phyloP scores from a whole-genome alignment of 2,797 vertebrate species.

The Hafferia zeledoni region DNA sequence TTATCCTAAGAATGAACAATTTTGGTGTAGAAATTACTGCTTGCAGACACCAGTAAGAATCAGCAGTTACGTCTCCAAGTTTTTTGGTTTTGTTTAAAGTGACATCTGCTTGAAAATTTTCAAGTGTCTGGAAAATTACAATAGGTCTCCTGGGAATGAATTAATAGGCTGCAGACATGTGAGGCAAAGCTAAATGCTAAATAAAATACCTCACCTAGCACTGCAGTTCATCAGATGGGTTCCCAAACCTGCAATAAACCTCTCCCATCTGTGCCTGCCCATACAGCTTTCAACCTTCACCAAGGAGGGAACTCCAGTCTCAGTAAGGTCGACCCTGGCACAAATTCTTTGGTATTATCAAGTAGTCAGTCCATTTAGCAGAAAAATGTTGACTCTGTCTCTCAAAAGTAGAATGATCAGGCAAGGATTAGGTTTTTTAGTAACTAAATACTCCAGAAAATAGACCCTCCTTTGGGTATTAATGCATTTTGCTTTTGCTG shows the following conservation, averaged over 20 bases:
- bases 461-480: not conserved
- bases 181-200: constrained; percentile 35
- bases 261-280: constrained; percentile 32
- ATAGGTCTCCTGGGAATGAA: not conserved
- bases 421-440: not conserved
- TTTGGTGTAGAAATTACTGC: not conserved
- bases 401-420: not conserved
- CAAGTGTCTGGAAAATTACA: constrained; percentile 46
- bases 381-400: not conserved
- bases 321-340: not conserved
- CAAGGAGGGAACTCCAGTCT: not conserved
- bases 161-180: constrained; percentile 16
- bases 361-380: not conserved
- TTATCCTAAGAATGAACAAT: not conserved
- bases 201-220: constrained; percentile 26
- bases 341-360: not conserved
- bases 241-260: constrained; percentile 41
- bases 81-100: constrained; percentile 30
- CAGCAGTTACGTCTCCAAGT: not conserved
- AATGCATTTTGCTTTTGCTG: not conserved
- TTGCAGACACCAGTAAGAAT: not conserved
- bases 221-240: not conserved
- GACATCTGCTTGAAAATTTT: constrained; percentile 51
- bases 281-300: not conserved
- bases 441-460: not conserved